Conservation (phyloP, 2,888 invertebrate genomes). For the Xestia xanthographa region DNA sequence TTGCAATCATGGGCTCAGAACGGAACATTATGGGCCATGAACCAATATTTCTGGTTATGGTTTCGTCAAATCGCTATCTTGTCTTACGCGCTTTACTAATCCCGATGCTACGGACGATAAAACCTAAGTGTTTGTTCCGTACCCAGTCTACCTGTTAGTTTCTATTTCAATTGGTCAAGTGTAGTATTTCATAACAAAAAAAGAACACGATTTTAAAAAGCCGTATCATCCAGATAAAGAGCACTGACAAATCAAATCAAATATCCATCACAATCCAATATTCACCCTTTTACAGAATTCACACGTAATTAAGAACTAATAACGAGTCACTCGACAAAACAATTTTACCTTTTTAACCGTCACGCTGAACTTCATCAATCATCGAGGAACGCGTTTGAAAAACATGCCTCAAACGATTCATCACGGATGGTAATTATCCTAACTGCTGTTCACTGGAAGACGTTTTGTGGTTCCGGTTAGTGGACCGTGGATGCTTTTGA, state of each 20-base stretch:
- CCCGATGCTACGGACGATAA: too few species aligned
- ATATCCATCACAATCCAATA: constrained; percentile 17
- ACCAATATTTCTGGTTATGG: too few species aligned
- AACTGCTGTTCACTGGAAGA: constrained; percentile 65
- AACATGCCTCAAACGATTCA: constrained; percentile 72
- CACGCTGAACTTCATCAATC: constrained; percentile 66
- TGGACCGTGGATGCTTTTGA: constrained; percentile 63
- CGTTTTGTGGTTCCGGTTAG: constrained; percentile 61
- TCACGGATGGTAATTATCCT: constrained; percentile 73
- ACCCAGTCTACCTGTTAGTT: too few species aligned
- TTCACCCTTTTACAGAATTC: constrained; percentile 36
- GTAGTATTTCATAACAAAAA: too few species aligned
- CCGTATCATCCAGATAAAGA: too few species aligned
- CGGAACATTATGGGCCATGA: too few species aligned
- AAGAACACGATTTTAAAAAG: too few species aligned
- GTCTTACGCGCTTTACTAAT: too few species aligned
- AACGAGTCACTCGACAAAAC: constrained; percentile 65
- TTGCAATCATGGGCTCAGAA: too few species aligned
- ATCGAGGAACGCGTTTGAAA: constrained; percentile 70
- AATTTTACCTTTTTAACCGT: constrained; percentile 67
- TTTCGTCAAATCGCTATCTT: too few species aligned
- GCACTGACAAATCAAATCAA: constrained; percentile 21
- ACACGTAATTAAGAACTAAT: constrained; percentile 65
- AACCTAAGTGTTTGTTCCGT: too few species aligned
- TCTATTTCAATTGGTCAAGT: too few species aligned